These are phyloP conservation scores for Manis crassicaudata DNA, from an alignment of 2,797 vertebrate species.

Conservation along the genomic window DNA sequence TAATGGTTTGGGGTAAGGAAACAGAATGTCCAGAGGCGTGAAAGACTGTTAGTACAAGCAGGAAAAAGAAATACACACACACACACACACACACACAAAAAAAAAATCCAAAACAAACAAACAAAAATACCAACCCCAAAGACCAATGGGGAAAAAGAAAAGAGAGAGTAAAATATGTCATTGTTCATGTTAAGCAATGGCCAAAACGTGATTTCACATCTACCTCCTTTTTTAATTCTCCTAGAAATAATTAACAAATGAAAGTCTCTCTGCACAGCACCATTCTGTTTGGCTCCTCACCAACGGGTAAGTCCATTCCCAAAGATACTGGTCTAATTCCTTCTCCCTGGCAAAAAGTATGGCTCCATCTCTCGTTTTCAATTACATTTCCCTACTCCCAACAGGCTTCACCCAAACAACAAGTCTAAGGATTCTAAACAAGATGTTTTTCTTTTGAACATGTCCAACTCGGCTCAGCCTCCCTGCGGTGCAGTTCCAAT, in stretches of 20 bases:
- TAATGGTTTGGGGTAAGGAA: background rate
- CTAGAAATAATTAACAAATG: constrained; percentile 21
- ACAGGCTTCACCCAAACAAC: constrained; percentile 14
- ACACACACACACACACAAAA: background rate
- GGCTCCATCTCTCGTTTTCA: constrained; percentile 17
- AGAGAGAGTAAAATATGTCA: background rate
- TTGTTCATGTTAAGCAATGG: background rate
- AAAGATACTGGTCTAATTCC: constrained; percentile 50
- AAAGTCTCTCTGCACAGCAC: background rate
- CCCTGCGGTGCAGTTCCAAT: background rate
- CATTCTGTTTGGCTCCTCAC: background rate
- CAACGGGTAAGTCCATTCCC: constrained; percentile 30
- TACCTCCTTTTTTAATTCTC: background rate
- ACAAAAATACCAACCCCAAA: too few species aligned
- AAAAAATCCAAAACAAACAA: background rate
- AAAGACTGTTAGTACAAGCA: background rate
- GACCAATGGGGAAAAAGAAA: too few species aligned
- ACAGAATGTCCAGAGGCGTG: background rate
- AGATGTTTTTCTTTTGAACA: constrained; percentile 53
- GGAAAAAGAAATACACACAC: background rate
- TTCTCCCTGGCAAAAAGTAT: background rate
- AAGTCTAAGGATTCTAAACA: constrained; percentile 47
- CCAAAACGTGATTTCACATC: background rate
- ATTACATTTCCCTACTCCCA: constrained; percentile 33
- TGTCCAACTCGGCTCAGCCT: constrained; percentile 45